phyloP scores from a whole-genome alignment of 2,797 vertebrate genomes.

The Sebastes vulpes region DNA sequence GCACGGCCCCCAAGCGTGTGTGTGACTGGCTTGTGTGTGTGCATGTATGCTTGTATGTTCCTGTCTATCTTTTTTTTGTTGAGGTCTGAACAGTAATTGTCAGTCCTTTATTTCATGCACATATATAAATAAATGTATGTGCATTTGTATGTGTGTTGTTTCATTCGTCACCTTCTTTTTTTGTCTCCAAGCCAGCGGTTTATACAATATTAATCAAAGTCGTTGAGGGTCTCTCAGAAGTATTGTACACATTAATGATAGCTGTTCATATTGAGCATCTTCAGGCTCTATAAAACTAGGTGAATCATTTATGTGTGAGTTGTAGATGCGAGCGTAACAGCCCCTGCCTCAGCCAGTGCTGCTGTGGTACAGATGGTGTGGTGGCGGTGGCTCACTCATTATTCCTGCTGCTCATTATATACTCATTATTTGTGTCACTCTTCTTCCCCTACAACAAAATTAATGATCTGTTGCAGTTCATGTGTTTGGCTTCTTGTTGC shows the following conservation, averaged over 20 bases:
- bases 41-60: neutral
- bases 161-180: neutral
- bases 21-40: constrained; percentile 20
- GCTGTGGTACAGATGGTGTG: constrained; percentile 47
- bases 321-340: constrained; percentile 28
- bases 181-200: constrained; percentile 6
- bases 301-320: constrained; percentile 45
- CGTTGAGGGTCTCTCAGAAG: constrained; percentile 42
- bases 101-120: neutral
- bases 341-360: neutral
- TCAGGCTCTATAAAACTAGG: constrained; percentile 26
- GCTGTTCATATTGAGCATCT: constrained; percentile 33
- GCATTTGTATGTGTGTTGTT: neutral
- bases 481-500: constrained; percentile 1
- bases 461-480: constrained; percentile 39
- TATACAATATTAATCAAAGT: constrained; percentile 59
- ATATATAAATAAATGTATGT: neutral
- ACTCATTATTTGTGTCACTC: constrained; percentile 58
- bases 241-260: constrained; percentile 57
- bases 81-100: neutral
- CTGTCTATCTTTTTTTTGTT: neutral
- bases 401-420: constrained; percentile 65
- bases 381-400: constrained; percentile 42
- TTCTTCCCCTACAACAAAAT: constrained; percentile 35
- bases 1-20: constrained; percentile 46